These are phyloP conservation scores for Turnix velox DNA, from an alignment of 2,113 vertebrate genomes.

Conservation along the genomic window DNA sequence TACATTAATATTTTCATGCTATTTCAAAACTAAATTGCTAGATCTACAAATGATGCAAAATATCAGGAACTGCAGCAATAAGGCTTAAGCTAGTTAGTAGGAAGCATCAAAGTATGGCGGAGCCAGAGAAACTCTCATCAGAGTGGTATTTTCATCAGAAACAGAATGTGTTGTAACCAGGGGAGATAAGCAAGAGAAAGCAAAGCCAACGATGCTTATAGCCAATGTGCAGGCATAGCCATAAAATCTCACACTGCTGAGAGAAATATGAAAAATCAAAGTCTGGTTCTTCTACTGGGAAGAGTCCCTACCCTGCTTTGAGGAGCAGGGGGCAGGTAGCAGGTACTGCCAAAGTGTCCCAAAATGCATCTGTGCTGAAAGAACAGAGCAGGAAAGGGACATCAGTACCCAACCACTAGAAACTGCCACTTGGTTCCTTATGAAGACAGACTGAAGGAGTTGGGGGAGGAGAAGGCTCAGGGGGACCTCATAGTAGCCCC, in stretches of 20 bases:
- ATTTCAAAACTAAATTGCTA: constrained; percentile 14
- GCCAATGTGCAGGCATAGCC: not conserved
- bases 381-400: not conserved
- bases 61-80: constrained; percentile 17
- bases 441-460: too few species aligned
- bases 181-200: constrained; percentile 27
- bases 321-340: not conserved
- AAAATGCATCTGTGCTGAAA: not conserved
- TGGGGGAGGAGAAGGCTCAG: too few species aligned
- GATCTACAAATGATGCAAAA: constrained; percentile 20
- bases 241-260: not conserved
- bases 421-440: not conserved
- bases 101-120: not conserved
- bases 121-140: not conserved
- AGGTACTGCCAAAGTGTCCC: not conserved
- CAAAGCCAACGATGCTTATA: not conserved
- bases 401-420: not conserved
- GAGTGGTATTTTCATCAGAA: constrained; percentile 24
- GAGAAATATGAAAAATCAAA: not conserved
- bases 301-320: not conserved
- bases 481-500: too few species aligned
- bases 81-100: not conserved
- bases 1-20: not conserved
- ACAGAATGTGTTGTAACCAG: constrained; percentile 2
- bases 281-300: not conserved